phyloP scores from a whole-genome alignment of 2,113 vertebrate species.

The Notechis scutatus region DNA sequence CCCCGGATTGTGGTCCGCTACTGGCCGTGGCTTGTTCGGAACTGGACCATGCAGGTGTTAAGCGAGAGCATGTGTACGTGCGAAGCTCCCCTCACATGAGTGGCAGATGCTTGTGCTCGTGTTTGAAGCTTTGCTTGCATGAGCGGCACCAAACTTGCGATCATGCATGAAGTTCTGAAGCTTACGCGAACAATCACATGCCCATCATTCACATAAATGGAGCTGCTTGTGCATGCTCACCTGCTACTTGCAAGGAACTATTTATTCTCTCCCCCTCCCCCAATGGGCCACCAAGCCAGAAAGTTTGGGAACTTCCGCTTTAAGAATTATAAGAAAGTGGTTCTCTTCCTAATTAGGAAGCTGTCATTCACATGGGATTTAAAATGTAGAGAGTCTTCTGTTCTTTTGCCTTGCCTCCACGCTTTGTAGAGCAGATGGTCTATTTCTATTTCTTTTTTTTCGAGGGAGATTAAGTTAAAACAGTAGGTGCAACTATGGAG shows the following conservation, averaged over 20 bases:
- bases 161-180: background rate
- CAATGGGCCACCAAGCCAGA: background rate
- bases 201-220: background rate
- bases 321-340: background rate
- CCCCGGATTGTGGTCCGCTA: too few relatives aligned
- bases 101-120: background rate
- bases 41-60: background rate
- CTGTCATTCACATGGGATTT: background rate
- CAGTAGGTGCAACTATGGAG: background rate
- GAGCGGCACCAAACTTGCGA: background rate
- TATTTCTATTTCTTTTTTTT: background rate
- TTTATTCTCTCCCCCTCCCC: background rate
- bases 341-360: background rate
- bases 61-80: fast-evolving
- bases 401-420: background rate
- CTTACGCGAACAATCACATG: background rate
- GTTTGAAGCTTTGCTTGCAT: background rate
- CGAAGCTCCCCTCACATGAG: background rate
- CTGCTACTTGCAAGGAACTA: background rate
- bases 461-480: background rate
- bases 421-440: background rate
- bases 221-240: too few relatives aligned
- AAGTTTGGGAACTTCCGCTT: background rate
- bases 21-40: too few relatives aligned
- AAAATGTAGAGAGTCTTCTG: background rate